Base-by-base conservation (phyloP, 37 sponge, comb jelly and placozoan genomes). In the Cladorhizidae sp. region DNA sequence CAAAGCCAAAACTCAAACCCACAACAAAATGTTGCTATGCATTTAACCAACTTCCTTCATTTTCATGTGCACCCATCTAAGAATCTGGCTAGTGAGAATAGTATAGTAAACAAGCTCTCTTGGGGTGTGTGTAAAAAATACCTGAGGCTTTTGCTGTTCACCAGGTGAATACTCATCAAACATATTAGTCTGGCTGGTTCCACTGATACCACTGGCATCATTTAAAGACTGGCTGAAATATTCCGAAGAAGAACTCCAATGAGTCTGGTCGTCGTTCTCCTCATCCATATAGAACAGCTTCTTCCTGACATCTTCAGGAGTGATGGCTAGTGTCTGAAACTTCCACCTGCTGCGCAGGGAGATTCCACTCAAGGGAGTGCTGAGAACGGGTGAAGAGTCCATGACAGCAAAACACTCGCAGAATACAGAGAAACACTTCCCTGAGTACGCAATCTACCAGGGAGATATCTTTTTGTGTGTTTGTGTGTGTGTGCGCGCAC, bases 141-240 rank as follows among this genome's bases (percentile, higher is more conserved):
- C 75, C 39, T 35, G 57, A 31, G 57, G 8, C 32, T 25, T 39
- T 14, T 22, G n/a, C n/a, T 41, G 71, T 23, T 71, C 23, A 36
- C 37, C 39, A 71, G 71, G 71, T 36, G 71, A 71, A 71, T 41
- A 41, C 1, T 41, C 79, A 79, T 49, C 37, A 36, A 74, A 74
- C 22, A 40, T 6, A 26, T 26, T 21, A 55, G 54, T 56, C 55
- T 70, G 57, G 37, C 45, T 78, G n/a, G 22, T 40, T 3, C 39
- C 57, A 57, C 49, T 49, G 41, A 43, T 33, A 29, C 40, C 35
- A 35, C 64, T 57, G 41, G 31, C 57, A 35, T 78, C 79, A 25
- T 45, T 43, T 39, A 76, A 56, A 2, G 85, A 84, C 59, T 78
- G 85, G 52, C 85, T 85, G 72, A 78, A 85, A 32, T 85, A 85